A percentile compares a stretch with the other conserved stretches of the same genome.
phyloP scores from a whole-genome alignment of 2,113 vertebrate genomes.

The Aramus guarauna region DNA sequence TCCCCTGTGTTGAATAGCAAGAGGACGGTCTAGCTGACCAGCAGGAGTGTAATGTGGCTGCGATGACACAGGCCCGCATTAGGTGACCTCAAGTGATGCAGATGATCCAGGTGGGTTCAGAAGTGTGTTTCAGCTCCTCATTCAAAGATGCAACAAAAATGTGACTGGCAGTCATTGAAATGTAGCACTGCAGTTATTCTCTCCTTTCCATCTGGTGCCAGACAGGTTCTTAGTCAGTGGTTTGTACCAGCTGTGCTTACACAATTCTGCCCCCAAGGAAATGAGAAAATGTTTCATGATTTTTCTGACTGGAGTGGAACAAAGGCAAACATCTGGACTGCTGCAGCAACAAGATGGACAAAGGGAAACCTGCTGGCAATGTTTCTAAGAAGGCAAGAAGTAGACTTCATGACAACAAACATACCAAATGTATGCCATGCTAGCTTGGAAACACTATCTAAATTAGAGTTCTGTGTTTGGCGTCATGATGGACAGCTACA shows the following conservation, averaged over 20 bases:
- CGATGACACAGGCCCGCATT: accelerated
- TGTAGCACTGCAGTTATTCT: background rate
- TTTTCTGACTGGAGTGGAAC: background rate
- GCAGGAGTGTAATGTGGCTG: background rate
- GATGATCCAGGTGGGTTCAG: background rate
- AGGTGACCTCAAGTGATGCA: background rate
- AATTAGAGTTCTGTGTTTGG: background rate
- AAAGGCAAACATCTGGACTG: slow-evolving; percentile 11
- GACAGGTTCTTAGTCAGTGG: background rate
- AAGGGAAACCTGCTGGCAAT: background rate
- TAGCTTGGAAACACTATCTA: background rate
- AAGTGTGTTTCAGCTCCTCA: background rate
- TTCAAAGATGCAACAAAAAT: background rate
- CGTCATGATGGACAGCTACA: background rate
- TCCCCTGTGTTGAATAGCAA: background rate
- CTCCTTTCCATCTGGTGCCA: background rate
- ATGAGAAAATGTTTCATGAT: background rate
- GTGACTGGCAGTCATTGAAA: background rate
- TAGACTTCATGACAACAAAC: background rate
- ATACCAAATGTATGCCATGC: background rate
- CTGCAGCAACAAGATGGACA: background rate
- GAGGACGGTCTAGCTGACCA: background rate
- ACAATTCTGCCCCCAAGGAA: background rate
- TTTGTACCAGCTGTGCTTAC: background rate
- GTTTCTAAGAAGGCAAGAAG: background rate